Evolutionary conservation across 2,888 invertebrate genomes (phyloP).

Genomic region (Rhingia campestris): DNA sequence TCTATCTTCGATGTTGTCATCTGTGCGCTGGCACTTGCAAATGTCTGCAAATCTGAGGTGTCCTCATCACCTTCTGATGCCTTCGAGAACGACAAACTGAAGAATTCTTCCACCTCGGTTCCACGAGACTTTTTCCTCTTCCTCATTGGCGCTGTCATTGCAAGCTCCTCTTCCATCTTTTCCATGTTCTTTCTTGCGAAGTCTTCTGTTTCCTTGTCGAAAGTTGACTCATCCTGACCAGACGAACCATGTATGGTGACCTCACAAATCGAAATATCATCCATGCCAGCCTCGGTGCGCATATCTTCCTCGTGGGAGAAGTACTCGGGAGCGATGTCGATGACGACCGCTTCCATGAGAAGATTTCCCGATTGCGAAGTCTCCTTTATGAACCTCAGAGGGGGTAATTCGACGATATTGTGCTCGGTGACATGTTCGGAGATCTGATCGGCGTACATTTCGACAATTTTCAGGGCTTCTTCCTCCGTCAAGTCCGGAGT

Average conservation of each 20-base stretch:
- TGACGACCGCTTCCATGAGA: conserved; percentile 94
- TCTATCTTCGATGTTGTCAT: conserved; percentile 83
- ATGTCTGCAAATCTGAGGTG: conserved; percentile 87
- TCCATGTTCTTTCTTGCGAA: conserved; percentile 81
- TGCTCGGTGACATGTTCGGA: conserved; percentile 94
- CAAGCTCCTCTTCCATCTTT: conserved; percentile 84
- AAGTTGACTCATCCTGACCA: conserved; percentile 81
- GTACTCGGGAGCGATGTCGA: conserved; percentile 93
- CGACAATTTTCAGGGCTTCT: conserved; percentile 94
- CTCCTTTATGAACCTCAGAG: conserved; percentile 93
- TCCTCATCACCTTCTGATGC: conserved; percentile 85
- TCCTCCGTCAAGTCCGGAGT: conserved; percentile 96
- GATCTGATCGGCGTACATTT: conserved; percentile 96
- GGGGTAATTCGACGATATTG: conserved; percentile 93
- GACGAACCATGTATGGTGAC: conserved; percentile 86
- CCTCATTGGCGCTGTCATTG: conserved; percentile 84
- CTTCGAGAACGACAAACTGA: conserved; percentile 86
- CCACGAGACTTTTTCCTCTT: conserved; percentile 87
- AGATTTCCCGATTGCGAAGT: conserved; percentile 94
- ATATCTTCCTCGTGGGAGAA: conserved; percentile 91
- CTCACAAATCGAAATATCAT: conserved; percentile 92
- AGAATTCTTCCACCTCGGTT: conserved; percentile 87
- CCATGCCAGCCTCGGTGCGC: conserved; percentile 93
- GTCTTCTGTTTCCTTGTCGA: conserved; percentile 84
- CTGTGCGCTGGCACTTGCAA: conserved; percentile 87